Conservation (phyloP, 2,888 invertebrate genomes). For the Scaptomyza parva region DNA sequence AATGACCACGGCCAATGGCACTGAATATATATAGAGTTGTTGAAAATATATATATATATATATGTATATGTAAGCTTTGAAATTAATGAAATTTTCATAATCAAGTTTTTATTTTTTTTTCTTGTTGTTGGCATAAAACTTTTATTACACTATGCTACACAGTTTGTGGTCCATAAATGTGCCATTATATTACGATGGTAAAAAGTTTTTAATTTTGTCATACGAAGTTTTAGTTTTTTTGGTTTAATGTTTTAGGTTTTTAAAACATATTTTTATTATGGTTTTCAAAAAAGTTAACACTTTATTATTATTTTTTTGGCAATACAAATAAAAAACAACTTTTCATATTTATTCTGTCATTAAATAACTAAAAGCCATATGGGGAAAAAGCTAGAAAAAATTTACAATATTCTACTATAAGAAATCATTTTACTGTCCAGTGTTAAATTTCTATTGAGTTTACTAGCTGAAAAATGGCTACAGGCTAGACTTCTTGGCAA, state of each 20-base stretch:
- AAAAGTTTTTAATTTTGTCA: background rate
- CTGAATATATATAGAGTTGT: slow-evolving; percentile 8
- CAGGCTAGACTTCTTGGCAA: slow-evolving; percentile 8
- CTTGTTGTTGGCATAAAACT: slow-evolving; percentile 12
- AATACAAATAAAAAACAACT: too few species aligned
- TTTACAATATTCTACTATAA: too few species aligned
- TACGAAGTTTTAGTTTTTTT: background rate
- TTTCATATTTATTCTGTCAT: too few species aligned
- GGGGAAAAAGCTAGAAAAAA: too few species aligned
- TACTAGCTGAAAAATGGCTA: slow-evolving; percentile 5
- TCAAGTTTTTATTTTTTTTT: slow-evolving; percentile 25
- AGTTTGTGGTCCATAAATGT: background rate
- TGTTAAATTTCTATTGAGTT: slow-evolving; percentile 4
- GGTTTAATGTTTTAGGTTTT: background rate
- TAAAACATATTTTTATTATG: background rate
- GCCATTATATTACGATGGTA: background rate
- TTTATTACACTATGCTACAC: slow-evolving; percentile 14
- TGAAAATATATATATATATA: slow-evolving; percentile 1
- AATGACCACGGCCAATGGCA: slow-evolving; percentile 44
- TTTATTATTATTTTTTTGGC: too few species aligned
- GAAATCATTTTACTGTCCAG: background rate
- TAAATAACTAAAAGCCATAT: too few species aligned
- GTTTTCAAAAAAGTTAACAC: too few species aligned
- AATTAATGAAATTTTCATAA: slow-evolving; percentile 42
- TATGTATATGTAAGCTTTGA: slow-evolving; percentile 2